These are phyloP conservation scores for Gracilinanus agilis DNA, from an alignment of 2,113 vertebrate genomes.

Conservation along the genomic window DNA sequence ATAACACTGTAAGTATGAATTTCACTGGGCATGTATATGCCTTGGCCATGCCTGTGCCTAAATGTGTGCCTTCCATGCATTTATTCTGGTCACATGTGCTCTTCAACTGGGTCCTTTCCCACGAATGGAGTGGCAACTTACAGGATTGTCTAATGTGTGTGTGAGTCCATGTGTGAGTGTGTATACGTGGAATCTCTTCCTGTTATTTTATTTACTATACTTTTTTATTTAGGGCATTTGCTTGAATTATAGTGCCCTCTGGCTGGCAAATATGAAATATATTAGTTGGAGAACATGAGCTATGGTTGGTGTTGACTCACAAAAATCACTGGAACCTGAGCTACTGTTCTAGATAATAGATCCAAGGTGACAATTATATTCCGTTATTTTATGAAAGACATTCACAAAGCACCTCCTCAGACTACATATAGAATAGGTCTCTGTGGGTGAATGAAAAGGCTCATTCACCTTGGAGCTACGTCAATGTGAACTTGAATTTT, in stretches of 20 bases:
- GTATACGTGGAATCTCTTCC: neutral
- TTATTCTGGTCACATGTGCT: neutral
- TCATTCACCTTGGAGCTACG: too few species aligned
- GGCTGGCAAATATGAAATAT: neutral
- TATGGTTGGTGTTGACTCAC: neutral
- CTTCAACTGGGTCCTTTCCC: neutral
- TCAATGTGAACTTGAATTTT: too few species aligned
- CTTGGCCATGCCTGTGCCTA: neutral
- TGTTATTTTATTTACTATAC: neutral
- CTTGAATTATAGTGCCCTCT: neutral
- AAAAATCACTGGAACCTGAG: neutral
- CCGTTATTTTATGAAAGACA: neutral
- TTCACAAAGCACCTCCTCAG: neutral
- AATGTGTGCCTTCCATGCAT: neutral
- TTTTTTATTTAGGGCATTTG: neutral
- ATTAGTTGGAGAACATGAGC: neutral
- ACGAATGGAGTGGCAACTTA: neutral
- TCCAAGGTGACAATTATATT: neutral
- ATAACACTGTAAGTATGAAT: neutral
- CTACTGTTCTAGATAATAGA: neutral
- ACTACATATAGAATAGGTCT: neutral
- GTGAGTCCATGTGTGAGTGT: neutral
- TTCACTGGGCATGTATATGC: neutral
- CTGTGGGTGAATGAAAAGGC: too few species aligned
- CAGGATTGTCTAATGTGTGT: neutral